Base-by-base conservation (phyloP, 2,113 vertebrate species). In the Tragelaphus strepsiceros region DNA sequence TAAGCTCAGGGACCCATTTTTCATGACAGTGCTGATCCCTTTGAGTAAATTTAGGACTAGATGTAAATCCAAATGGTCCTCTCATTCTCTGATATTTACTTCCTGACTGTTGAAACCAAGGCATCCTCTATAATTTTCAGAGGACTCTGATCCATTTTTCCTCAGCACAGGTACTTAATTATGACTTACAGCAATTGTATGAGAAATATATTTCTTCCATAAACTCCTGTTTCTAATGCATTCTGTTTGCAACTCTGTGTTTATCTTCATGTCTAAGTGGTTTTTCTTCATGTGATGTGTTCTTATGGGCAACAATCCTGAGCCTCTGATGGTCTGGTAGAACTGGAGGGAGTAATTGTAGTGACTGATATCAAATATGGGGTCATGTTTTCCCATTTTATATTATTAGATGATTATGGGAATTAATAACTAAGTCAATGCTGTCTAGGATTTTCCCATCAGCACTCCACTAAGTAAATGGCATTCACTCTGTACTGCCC, bases 121-220 rank as follows among this genome's bases (percentile, higher is more conserved):
- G 5, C 39, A 85, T 12, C 16, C 30, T 30, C 7, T 82, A 61
- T 92, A 84, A 53, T 88, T 91, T 96, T 62, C 54, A 82, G 49
- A 2, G 93, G 59, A 96, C 13, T 2, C 9, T 26, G 43, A 61
- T 83, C 19, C 71, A 62, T 24, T 89, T 91, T 64, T 54, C 28
- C 35, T 96, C 83, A 62, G 8, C 32, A n/a, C 81, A 97, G 87
- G 81, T 90, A 96, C 86, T 92, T 86, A 59, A 24, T 54, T 90
- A 17, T 24, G 30, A 67, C 16, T 74, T 96, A 58, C 87, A 92
- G 35, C 26, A 87, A 61, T 19, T 71, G 22, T 56, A 86, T 64
- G 4, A 59, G 35, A 59, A 80, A 90, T 78, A 24, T 22, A 54
- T 92, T 94, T 87, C 35, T 95, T 82, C 35, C 9, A 14, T 58